Percentiles rank a stretch among this genome's conserved stretches.
phyloP scores from a whole-genome alignment of 1,140 invertebrate genomes.

The Adelges cooleyi region DNA sequence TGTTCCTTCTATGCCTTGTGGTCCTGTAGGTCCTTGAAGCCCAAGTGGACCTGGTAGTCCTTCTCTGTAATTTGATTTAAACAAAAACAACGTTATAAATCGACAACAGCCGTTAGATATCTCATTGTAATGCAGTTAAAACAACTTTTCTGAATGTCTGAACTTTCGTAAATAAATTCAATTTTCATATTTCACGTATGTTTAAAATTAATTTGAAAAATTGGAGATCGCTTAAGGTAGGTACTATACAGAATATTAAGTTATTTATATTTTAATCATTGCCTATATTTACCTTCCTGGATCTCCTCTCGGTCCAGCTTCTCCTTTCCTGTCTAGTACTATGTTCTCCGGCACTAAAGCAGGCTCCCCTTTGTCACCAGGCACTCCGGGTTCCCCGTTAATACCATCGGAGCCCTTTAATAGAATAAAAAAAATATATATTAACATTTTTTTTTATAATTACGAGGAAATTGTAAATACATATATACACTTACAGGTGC shows the following conservation, averaged over 20 bases:
- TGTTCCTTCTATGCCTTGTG: slow-evolving; percentile 37
- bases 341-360: neutral
- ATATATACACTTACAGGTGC: slow-evolving; percentile 43
- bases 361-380: slow-evolving; percentile 54
- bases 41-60: slow-evolving; percentile 49
- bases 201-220: too few species aligned
- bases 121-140: too few species aligned
- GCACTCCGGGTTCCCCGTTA: slow-evolving; percentile 31
- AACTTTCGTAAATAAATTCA: too few species aligned
- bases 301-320: neutral
- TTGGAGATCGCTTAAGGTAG: too few species aligned
- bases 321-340: neutral
- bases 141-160: too few species aligned
- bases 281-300: slow-evolving; percentile 10
- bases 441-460: neutral
- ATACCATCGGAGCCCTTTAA: slow-evolving; percentile 49
- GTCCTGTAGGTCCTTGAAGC: slow-evolving; percentile 47
- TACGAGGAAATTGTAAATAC: neutral
- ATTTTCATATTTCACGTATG: too few species aligned
- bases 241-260: too few species aligned
- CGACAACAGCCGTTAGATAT: too few species aligned
- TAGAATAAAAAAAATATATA: neutral
- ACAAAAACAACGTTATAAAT: too few species aligned
- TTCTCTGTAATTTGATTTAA: neutral
- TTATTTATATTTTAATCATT: too few species aligned